These are phyloP conservation scores for Slavum lentiscoides DNA, from an alignment of 2,888 invertebrate species.

Conservation along the genomic window DNA sequence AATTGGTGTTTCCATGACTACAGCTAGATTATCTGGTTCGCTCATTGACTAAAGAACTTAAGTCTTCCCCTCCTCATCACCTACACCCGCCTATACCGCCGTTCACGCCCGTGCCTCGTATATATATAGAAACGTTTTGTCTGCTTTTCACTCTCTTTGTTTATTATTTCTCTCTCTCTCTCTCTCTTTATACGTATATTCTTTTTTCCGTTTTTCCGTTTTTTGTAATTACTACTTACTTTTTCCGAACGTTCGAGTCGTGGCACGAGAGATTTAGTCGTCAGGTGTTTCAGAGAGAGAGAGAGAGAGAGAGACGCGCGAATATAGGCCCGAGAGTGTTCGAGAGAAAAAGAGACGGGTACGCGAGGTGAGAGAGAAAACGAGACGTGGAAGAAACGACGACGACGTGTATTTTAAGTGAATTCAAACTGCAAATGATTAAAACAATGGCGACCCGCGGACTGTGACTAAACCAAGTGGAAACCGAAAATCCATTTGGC, in stretches of 20 bases:
- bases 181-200: not conserved
- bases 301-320: not conserved
- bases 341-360: not conserved
- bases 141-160: slow-evolving; percentile 8
- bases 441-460: slow-evolving; percentile 36
- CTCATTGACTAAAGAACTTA: slow-evolving; percentile 53
- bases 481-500: slow-evolving; percentile 26
- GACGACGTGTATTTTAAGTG: slow-evolving; percentile 35
- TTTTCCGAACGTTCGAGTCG: slow-evolving; percentile 18
- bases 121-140: slow-evolving; percentile 26
- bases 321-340: too few relatives aligned
- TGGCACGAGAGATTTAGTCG: slow-evolving; percentile 9
- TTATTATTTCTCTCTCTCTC: not conserved
- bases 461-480: slow-evolving; percentile 27
- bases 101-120: not conserved
- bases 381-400: not conserved
- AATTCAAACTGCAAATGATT: slow-evolving; percentile 37
- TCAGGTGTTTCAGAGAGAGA: not conserved
- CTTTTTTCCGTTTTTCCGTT: not conserved
- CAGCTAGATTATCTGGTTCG: slow-evolving; percentile 53
- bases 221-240: slow-evolving; percentile 50
- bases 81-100: slow-evolving; percentile 9
- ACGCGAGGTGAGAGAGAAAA: not conserved
- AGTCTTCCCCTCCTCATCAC: slow-evolving; percentile 32
- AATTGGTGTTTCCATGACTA: slow-evolving; percentile 54